A percentile compares a stretch with the other conserved stretches of the same genome.
Evolutionary conservation across 2,797 vertebrate genomes (phyloP).

Genomic region (Tarsius wallacei): DNA sequence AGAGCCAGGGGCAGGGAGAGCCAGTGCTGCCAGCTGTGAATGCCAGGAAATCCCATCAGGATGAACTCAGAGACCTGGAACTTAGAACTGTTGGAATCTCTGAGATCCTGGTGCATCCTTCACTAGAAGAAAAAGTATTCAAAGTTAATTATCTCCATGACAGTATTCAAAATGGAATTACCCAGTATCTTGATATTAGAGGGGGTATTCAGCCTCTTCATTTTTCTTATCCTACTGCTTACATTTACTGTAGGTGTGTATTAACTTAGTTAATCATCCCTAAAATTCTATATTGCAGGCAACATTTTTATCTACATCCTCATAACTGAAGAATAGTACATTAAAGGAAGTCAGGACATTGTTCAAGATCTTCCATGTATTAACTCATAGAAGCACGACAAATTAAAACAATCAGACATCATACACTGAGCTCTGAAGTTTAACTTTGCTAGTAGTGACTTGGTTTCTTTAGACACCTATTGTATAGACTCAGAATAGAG

Average conservation of each 20-base stretch:
- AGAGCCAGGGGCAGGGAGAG: constrained; percentile 70
- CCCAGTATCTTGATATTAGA: neutral
- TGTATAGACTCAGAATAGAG: neutral
- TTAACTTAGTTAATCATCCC: neutral
- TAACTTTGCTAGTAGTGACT: neutral
- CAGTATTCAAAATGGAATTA: neutral
- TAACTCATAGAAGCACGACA: neutral
- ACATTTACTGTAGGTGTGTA: too few relatives aligned
- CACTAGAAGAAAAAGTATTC: neutral
- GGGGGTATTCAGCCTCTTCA: neutral
- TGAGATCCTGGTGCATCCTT: constrained; percentile 18
- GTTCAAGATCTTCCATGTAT: neutral
- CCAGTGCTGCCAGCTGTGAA: constrained; percentile 85
- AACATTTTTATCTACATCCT: neutral
- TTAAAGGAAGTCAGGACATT: neutral
- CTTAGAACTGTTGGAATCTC: neutral
- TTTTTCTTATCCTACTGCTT: too few relatives aligned
- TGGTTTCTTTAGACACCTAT: neutral
- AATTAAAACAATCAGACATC: neutral
- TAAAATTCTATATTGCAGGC: neutral
- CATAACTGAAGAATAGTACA: neutral
- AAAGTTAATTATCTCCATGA: neutral
- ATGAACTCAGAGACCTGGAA: constrained; percentile 89
- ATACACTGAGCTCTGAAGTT: neutral
- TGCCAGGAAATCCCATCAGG: constrained; percentile 91